Conservation (phyloP, 2,113 vertebrate species). For the Jaculus jaculus region DNA sequence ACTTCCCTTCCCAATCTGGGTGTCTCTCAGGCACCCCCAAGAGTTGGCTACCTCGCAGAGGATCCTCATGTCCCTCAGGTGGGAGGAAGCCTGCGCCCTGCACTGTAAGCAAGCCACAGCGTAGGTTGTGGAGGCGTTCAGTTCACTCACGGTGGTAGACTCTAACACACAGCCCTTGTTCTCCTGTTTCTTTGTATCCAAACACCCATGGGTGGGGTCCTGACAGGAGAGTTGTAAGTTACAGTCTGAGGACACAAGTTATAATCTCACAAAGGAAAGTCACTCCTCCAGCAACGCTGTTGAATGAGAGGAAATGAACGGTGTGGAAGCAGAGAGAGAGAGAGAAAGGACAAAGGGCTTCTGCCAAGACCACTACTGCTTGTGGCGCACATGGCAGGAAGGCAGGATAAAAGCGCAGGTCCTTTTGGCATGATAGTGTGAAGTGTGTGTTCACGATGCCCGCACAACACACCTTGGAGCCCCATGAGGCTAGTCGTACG, state of each 20-base stretch:
- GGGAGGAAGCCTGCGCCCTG: not conserved
- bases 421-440: not conserved
- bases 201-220: not conserved
- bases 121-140: rapidly evolving
- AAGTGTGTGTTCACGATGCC: not conserved
- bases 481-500: rapidly evolving
- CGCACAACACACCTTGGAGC: too few species aligned
- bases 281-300: not conserved
- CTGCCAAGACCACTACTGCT: not conserved
- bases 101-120: rapidly evolving
- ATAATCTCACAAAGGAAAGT: not conserved
- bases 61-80: rapidly evolving
- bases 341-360: not conserved
- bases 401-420: not conserved
- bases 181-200: not conserved
- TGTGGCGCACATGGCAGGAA: slow-evolving; percentile 19
- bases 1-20: not conserved
- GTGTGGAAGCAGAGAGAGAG: slow-evolving; percentile 29
- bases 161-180: rapidly evolving
- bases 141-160: not conserved
- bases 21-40: not conserved
- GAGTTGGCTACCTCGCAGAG: not conserved
- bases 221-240: not conserved
- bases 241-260: not conserved
- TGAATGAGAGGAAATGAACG: slow-evolving; percentile 54